Evolutionary conservation across 2,888 invertebrate genomes (phyloP).

Genomic region (Tanypteryx hageni): DNA sequence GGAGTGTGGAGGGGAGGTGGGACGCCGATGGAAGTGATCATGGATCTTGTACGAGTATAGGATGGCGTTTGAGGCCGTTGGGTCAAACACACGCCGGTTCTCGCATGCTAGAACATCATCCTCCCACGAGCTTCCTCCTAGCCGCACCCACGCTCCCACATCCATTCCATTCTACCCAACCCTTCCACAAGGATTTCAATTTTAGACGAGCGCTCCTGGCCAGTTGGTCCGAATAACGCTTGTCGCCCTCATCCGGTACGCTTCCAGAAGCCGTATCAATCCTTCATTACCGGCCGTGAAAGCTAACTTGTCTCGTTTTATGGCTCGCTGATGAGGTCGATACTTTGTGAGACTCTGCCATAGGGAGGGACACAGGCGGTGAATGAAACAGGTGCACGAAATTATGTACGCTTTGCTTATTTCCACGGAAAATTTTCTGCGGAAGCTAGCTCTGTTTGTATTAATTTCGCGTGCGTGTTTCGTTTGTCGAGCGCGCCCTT

Average conservation of each 20-base stretch:
- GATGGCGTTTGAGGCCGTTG: not conserved
- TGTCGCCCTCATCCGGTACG: not conserved
- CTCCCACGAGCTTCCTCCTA: not conserved
- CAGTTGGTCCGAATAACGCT: not conserved
- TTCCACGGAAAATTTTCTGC: too few species aligned
- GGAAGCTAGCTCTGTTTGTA: too few species aligned
- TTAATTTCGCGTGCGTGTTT: too few species aligned
- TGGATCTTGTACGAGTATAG: not conserved
- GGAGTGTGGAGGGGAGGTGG: too few species aligned
- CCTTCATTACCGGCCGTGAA: too few species aligned
- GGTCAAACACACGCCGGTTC: not conserved
- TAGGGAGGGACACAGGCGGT: too few species aligned
- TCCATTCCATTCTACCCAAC: not conserved
- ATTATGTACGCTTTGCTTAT: too few species aligned
- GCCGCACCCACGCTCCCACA: not conserved
- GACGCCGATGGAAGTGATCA: not conserved
- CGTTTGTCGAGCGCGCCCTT: too few species aligned
- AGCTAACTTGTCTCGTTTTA: too few species aligned
- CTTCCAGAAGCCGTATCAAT: not conserved
- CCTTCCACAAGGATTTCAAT: conserved; percentile 32
- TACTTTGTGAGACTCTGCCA: too few species aligned
- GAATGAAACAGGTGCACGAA: too few species aligned
- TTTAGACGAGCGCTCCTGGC: conserved; percentile 47
- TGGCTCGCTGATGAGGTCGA: too few species aligned
- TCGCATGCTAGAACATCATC: not conserved